phyloP scores from a whole-genome alignment of 1,140 invertebrate genomes.

The Halictus rubicundus region DNA sequence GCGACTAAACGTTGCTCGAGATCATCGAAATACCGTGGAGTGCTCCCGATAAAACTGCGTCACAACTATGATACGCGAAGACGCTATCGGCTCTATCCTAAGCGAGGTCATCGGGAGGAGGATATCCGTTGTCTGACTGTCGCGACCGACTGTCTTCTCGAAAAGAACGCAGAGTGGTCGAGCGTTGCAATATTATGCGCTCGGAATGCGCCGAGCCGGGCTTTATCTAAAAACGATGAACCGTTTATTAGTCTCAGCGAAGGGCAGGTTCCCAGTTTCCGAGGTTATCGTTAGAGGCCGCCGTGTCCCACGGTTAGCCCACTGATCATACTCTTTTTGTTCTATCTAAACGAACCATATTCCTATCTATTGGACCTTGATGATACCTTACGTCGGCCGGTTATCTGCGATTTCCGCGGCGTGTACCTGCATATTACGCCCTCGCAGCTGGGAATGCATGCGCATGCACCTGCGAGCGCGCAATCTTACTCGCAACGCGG shows the following conservation, averaged over 20 bases:
- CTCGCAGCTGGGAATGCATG: conserved; percentile 45
- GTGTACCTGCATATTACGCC: conserved; percentile 56
- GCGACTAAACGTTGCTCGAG: not conserved
- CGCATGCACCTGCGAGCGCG: conserved; percentile 42
- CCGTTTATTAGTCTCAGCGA: conserved; percentile 18
- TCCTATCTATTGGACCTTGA: conserved; percentile 50
- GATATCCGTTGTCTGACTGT: not conserved
- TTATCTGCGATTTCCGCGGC: conserved; percentile 54
- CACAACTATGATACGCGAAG: not conserved
- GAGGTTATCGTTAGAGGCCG: conserved; percentile 25
- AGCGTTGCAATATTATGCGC: conserved; percentile 12
- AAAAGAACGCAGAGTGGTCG: not conserved
- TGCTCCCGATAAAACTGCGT: not conserved
- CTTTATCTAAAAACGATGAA: conserved; percentile 18
- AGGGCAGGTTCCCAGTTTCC: conserved; percentile 2
- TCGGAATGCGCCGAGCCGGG: too few relatives aligned
- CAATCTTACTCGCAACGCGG: conserved; percentile 35
- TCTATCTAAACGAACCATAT: conserved; percentile 39
- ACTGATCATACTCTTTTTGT: conserved; percentile 49
- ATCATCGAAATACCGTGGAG: not conserved
- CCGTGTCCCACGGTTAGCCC: conserved; percentile 43
- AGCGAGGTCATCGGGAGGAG: not conserved
- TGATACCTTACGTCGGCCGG: conserved; percentile 46
- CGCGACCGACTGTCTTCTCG: not conserved
- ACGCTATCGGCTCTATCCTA: not conserved